These are phyloP conservation scores for Ornithoptera alexandrae DNA, from an alignment of 2,888 invertebrate genomes.

Conservation along the genomic window DNA sequence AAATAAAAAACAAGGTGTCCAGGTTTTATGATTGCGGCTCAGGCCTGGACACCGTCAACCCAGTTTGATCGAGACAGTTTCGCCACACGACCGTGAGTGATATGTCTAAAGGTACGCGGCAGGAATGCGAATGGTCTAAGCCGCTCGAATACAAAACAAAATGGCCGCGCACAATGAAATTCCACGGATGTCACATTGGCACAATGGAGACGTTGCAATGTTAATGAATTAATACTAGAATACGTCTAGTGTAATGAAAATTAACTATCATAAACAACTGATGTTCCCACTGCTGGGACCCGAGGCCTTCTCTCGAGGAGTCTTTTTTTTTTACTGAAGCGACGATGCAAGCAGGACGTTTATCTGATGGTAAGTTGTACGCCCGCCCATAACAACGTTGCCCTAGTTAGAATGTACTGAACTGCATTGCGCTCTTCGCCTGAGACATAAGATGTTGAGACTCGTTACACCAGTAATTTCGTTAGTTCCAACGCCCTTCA, in stretches of 20 bases:
- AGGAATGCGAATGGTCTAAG: conserved; percentile 45
- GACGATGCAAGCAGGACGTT: too few species aligned
- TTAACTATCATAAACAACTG: too few species aligned
- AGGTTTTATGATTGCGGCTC: neutral
- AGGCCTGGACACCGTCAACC: conserved; percentile 8
- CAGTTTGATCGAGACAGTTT: conserved; percentile 39
- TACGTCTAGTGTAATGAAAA: neutral
- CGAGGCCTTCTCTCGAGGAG: too few species aligned
- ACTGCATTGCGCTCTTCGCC: too few species aligned
- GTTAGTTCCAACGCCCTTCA: too few species aligned
- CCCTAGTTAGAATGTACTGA: too few species aligned
- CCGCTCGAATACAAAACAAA: conserved; percentile 45
- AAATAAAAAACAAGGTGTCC: neutral
- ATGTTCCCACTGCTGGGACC: too few species aligned
- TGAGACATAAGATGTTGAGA: too few species aligned
- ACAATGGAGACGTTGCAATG: conserved; percentile 14
- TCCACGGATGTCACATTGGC: conserved; percentile 15
- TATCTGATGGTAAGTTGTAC: too few species aligned
- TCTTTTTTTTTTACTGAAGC: too few species aligned
- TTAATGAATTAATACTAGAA: conserved; percentile 18
- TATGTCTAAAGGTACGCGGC: conserved; percentile 51
- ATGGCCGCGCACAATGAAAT: conserved; percentile 23
- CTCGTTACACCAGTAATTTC: too few species aligned
- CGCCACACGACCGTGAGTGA: conserved; percentile 55
- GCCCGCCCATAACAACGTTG: too few species aligned